These are phyloP conservation scores for Syritta pipiens DNA, from an alignment of 2,888 invertebrate species.

Conservation along the genomic window DNA sequence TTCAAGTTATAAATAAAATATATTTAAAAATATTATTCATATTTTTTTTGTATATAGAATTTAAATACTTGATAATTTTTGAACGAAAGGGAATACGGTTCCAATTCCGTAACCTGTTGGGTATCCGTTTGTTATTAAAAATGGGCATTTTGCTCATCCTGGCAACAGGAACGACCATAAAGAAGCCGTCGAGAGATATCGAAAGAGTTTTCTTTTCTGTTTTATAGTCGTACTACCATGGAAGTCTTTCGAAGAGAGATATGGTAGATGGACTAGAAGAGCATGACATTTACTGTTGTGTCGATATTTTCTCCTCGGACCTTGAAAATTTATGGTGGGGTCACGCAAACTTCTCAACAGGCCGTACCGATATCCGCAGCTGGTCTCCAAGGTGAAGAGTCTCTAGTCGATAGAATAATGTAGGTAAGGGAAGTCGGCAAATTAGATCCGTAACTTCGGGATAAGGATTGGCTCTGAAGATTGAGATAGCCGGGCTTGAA, in stretches of 20 bases:
- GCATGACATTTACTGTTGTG: slow-evolving; percentile 36
- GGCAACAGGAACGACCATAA: too few species aligned
- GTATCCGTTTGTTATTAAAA: too few species aligned
- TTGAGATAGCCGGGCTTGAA: slow-evolving; percentile 83
- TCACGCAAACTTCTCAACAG: slow-evolving; percentile 43
- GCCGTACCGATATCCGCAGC: slow-evolving; percentile 86
- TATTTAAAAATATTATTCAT: too few species aligned
- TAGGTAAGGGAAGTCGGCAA: neutral
- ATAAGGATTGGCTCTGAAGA: slow-evolving; percentile 88
- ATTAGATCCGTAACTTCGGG: slow-evolving; percentile 80
- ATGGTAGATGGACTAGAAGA: neutral
- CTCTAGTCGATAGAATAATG: too few species aligned
- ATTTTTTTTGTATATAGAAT: too few species aligned
- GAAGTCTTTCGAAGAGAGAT: neutral
- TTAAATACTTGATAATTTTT: too few species aligned
- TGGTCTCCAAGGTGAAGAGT: slow-evolving; percentile 87
- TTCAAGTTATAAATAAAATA: too few species aligned
- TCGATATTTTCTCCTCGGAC: slow-evolving; percentile 37
- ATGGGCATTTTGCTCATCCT: too few species aligned
- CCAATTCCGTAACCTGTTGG: too few species aligned
- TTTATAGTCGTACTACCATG: slow-evolving; percentile 5
- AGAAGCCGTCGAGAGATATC: too few species aligned
- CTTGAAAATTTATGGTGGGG: slow-evolving; percentile 25
- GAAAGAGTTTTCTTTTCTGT: slow-evolving; percentile 1
- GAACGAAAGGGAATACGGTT: too few species aligned